phyloP scores from a whole-genome alignment of 2,797 vertebrate species.

The Lepilemur septentrionalis region DNA sequence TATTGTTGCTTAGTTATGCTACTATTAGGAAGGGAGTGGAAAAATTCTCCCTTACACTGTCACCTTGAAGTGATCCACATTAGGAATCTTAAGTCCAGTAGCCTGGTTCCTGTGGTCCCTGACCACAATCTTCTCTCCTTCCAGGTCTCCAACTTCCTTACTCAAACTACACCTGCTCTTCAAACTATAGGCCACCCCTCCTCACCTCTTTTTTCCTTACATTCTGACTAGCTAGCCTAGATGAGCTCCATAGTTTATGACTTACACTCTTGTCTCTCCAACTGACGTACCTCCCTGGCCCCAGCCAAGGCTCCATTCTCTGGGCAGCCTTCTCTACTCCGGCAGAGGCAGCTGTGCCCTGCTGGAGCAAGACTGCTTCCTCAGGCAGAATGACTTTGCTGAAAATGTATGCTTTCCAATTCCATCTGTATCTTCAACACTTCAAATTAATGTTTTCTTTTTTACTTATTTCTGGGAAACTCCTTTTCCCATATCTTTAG shows the following conservation, averaged over 20 bases:
- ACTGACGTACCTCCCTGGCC: too few relatives aligned
- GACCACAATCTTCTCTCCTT: neutral
- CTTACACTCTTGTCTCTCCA: neutral
- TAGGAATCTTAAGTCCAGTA: neutral
- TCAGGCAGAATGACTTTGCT: neutral
- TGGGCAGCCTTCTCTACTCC: neutral
- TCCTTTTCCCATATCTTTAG: neutral
- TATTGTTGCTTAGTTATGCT: too few relatives aligned
- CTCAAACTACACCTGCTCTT: neutral
- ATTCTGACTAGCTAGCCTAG: neutral
- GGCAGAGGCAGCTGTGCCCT: neutral
- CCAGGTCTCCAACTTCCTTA: neutral
- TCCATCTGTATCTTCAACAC: neutral
- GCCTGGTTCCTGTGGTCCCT: neutral
- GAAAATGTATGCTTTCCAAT: neutral
- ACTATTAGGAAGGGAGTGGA: too few relatives aligned
- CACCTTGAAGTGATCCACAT: neutral
- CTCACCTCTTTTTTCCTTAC: neutral
- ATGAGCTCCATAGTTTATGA: neutral
- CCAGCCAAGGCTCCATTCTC: neutral
- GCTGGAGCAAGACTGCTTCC: neutral
- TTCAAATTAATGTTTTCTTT: neutral
- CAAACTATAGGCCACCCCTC: neutral
- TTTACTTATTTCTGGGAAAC: neutral
- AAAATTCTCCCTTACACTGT: neutral